phyloP scores from a whole-genome alignment of 2,888 invertebrate species.

The Pilophorus perplexus region DNA sequence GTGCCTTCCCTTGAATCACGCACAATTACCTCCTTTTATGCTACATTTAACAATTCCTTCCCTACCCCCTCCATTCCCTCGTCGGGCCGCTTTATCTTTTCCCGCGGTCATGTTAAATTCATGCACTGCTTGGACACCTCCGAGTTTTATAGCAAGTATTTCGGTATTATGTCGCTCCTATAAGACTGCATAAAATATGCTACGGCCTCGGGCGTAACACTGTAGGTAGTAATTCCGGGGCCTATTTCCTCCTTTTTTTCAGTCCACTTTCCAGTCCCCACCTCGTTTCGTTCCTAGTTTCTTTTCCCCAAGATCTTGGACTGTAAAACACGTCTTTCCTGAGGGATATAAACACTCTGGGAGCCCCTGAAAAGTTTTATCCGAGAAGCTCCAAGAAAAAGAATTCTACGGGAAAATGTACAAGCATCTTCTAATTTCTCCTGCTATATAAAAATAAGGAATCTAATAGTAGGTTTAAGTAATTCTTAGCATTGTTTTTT shows the following conservation, averaged over 20 bases:
- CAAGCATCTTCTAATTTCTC: too few relatives aligned
- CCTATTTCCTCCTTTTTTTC: not conserved
- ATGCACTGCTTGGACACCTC: conserved; percentile 31
- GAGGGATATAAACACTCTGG: too few relatives aligned
- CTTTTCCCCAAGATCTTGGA: not conserved
- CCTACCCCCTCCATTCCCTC: not conserved
- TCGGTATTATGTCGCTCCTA: conserved; percentile 19
- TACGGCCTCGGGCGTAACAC: conserved; percentile 2
- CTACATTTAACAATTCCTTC: conserved; percentile 34
- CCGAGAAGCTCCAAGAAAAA: too few relatives aligned
- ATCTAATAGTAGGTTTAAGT: too few relatives aligned
- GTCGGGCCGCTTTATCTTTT: not conserved
- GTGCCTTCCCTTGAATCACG: conserved; percentile 38
- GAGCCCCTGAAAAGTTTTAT: too few relatives aligned
- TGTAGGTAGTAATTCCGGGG: conserved; percentile 4
- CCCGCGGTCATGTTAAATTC: conserved; percentile 41
- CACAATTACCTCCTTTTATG: conserved; percentile 41
- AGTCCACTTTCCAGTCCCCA: not conserved
- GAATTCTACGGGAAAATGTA: too few relatives aligned
- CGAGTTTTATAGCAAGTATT: conserved; percentile 25
- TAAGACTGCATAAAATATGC: conserved; percentile 24
- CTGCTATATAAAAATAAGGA: too few relatives aligned
- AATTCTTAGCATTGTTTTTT: too few relatives aligned
- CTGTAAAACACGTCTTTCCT: not conserved
- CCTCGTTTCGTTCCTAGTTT: not conserved